Evolutionary conservation across 1,140 invertebrate species (phyloP).

Genomic region (Atopsyche davidsoni): DNA sequence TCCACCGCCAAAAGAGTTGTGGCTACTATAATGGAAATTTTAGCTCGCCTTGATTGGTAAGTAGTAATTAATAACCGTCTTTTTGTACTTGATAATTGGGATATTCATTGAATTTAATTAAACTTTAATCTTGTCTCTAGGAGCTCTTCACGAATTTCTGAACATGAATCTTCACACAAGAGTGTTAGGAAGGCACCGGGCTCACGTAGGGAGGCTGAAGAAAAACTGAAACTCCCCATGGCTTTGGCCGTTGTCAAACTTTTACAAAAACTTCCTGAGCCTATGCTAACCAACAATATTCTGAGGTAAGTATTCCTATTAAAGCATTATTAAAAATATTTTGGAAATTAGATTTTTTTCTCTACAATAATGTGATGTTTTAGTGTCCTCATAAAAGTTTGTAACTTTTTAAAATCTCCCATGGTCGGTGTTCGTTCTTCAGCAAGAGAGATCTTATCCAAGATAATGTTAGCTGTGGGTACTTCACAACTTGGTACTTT

Average conservation of each 20-base stretch:
- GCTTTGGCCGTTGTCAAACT: constrained; percentile 89
- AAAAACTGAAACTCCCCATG: constrained; percentile 85
- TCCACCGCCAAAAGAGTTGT: constrained; percentile 70
- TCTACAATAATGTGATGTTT: constrained; percentile 35
- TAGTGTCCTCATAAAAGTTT: constrained; percentile 84
- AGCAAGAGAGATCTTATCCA: constrained; percentile 81
- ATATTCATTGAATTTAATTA: background rate
- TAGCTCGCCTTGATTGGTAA: constrained; percentile 50
- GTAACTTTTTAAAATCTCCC: constrained; percentile 82
- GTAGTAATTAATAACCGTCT: constrained; percentile 23
- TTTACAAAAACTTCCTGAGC: constrained; percentile 76
- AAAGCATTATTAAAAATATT: constrained; percentile 5
- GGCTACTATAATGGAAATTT: constrained; percentile 51
- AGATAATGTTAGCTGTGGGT: constrained; percentile 82
- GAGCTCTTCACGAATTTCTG: constrained; percentile 65
- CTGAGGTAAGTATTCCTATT: constrained; percentile 54
- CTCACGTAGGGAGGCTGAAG: constrained; percentile 72
- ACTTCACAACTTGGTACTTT: constrained; percentile 72
- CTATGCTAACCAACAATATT: constrained; percentile 68
- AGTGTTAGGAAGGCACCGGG: constrained; percentile 62
- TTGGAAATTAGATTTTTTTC: constrained; percentile 2
- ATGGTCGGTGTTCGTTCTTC: constrained; percentile 80
- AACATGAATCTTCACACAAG: constrained; percentile 75
- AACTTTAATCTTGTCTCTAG: constrained; percentile 32
- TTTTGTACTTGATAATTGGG: too few relatives aligned